Evolutionary conservation across 2,113 vertebrate genomes (phyloP), one percentile per base, ranked within the genome.

Genomic region (Xiphorhynchus elegans): DNA sequence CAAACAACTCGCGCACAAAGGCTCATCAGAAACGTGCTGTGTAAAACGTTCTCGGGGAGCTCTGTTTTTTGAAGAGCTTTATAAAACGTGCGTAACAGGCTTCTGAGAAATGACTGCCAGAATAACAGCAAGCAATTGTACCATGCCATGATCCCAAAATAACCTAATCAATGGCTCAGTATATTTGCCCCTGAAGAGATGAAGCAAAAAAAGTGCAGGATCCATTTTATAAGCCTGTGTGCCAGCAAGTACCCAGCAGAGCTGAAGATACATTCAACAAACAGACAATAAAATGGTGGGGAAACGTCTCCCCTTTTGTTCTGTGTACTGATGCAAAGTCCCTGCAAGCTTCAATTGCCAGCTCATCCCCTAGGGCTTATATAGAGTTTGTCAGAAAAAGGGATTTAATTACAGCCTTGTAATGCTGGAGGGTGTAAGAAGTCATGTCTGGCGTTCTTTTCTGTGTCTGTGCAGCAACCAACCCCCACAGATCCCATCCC

Each of bases 1-100:
- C 84, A 96, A 95, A 94, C 93, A 93, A 87, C 67, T 85, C 33
- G 46, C 11, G 5, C 63, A 94, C 93, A 96, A 95, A 95, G 81
- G 74, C 76, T 52, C 72, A 60, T 78, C 82, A 89, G 83, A 93
- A 91, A 94, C 50, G 8, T 52, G 84, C 93, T 37, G 60, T 4
- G 47, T 42, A 5, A 85, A 74, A 74, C 28, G 39, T 64, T 70
- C 66, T 73, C 2, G 2, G 44, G 72, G 13, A 39, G 84, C 80
- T 68, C 47, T 40, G 56, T 28, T 76, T 87, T 91, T 50, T 39
- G 19, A 12, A 84, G 79, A 55, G 56, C 66, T 87, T 69, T 87
- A 5, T 56, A 31, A 91, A 92, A 82, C 3, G 7, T n/a, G 55
- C 1, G 0, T 67, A 81, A 87, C 80, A 52, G 80, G 62, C 62